Evolutionary conservation across 2,888 invertebrate genomes (phyloP).

Genomic region (Torymus auratus): DNA sequence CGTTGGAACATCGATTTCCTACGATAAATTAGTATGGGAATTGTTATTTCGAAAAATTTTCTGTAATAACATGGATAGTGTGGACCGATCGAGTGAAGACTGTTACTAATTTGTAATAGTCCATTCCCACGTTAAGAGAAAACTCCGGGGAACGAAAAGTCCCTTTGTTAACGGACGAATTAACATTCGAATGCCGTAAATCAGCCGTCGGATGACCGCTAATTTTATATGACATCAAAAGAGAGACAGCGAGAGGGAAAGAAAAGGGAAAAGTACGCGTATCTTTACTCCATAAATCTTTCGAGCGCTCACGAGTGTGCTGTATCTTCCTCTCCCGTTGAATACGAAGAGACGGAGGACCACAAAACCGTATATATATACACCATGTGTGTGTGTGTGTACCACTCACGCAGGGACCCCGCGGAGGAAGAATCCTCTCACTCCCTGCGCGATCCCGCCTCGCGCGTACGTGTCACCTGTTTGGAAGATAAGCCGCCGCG

Average conservation of each 20-base stretch:
- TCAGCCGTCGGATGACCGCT: constrained; percentile 51
- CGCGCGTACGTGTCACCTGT: constrained; percentile 59
- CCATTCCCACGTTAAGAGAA: constrained; percentile 19
- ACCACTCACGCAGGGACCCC: constrained; percentile 47
- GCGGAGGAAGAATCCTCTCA: constrained; percentile 44
- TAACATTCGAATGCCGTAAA: constrained; percentile 45
- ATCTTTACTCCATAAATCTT: constrained; percentile 57
- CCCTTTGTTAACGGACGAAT: constrained; percentile 39
- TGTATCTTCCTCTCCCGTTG: constrained; percentile 52
- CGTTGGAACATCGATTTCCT: too few species aligned
- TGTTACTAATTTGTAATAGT: constrained; percentile 15
- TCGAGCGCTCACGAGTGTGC: constrained; percentile 7
- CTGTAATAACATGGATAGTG: too few species aligned
- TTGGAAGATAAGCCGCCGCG: constrained; percentile 59
- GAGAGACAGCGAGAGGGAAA: constrained; percentile 25
- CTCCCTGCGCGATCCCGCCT: constrained; percentile 45
- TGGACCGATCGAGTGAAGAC: too few species aligned
- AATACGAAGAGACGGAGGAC: constrained; percentile 40
- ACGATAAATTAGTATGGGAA: too few species aligned
- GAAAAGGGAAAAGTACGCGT: constrained; percentile 34
- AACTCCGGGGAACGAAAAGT: neutral
- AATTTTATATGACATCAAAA: constrained; percentile 56
- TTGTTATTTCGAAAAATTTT: too few species aligned
- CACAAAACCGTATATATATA: constrained; percentile 51
- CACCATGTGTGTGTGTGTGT: constrained; percentile 3